A percentile compares a stretch with the other conserved stretches of the same genome.
Conservation (phyloP, 1,140 invertebrate species). For the Matsumurasca onukii region DNA sequence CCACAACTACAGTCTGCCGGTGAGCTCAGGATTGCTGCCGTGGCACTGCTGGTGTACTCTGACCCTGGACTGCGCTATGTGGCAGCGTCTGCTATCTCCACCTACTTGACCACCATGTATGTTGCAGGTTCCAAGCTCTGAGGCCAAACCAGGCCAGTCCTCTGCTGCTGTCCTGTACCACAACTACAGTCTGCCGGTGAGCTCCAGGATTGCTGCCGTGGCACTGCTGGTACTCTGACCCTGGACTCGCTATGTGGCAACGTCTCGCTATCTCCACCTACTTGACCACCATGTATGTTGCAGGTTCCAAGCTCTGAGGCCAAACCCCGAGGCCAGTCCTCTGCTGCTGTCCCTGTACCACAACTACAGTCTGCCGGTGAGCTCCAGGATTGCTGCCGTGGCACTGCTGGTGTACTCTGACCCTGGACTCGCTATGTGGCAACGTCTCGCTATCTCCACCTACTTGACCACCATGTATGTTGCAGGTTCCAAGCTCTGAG, state of each 20-base stretch:
- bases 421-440: slow-evolving; percentile 7
- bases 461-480: too few relatives aligned
- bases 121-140: slow-evolving; percentile 7
- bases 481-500: slow-evolving; percentile 4
- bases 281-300: too few relatives aligned
- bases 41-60: not conserved
- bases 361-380: slow-evolving; percentile 4
- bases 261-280: slow-evolving; percentile 13
- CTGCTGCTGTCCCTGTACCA: slow-evolving; percentile 16
- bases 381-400: not conserved
- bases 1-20: slow-evolving; percentile 6
- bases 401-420: slow-evolving; percentile 6
- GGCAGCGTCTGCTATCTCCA: slow-evolving; percentile 9
- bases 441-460: slow-evolving; percentile 4
- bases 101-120: too few relatives aligned
- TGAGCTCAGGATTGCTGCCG: not conserved
- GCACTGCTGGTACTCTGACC: slow-evolving; percentile 6
- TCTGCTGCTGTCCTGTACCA: slow-evolving; percentile 17
- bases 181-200: slow-evolving; percentile 4
- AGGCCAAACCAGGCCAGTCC: not conserved
- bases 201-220: not conserved
- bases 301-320: slow-evolving; percentile 8
- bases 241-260: slow-evolving; percentile 8
- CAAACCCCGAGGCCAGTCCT: not conserved
- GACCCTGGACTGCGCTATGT: not conserved